Conservation (phyloP, 2,797 vertebrate species). For the Sciaenops ocellatus region DNA sequence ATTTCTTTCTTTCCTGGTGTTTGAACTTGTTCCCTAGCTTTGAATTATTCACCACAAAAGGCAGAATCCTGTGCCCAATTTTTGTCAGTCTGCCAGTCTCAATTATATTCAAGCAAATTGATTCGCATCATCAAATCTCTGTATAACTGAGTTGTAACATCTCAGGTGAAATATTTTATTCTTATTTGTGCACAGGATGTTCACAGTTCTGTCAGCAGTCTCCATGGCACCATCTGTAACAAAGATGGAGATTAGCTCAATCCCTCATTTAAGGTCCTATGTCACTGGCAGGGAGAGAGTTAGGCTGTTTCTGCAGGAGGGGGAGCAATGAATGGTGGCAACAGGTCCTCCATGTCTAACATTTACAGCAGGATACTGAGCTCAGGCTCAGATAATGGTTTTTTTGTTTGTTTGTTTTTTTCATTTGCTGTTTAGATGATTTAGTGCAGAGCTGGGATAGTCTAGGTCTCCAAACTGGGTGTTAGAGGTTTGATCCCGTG, state of each 20-base stretch:
- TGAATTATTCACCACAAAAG: slow-evolving; percentile 69
- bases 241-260: slow-evolving; percentile 45
- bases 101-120: slow-evolving; percentile 52
- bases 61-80: slow-evolving; percentile 27
- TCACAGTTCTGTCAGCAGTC: slow-evolving; percentile 37
- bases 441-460: slow-evolving; percentile 13
- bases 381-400: slow-evolving; percentile 10
- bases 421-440: neutral
- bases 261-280: slow-evolving; percentile 40
- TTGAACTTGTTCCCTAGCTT: slow-evolving; percentile 43
- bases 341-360: slow-evolving; percentile 24
- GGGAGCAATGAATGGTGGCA: slow-evolving; percentile 25
- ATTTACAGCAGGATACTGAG: neutral
- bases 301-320: slow-evolving; percentile 14
- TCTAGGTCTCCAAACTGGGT: slow-evolving; percentile 25
- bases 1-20: slow-evolving; percentile 14
- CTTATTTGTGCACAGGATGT: slow-evolving; percentile 38
- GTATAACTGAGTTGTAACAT: slow-evolving; percentile 62
- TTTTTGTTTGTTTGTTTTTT: slow-evolving; percentile 28
- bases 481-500: slow-evolving; percentile 25
- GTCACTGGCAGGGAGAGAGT: slow-evolving; percentile 11
- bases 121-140: slow-evolving; percentile 53
- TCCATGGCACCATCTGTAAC: slow-evolving; percentile 43
- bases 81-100: slow-evolving; percentile 52
- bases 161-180: slow-evolving; percentile 51